Conservation (phyloP, 2,113 vertebrate species). For the Emydura subglobosa region DNA sequence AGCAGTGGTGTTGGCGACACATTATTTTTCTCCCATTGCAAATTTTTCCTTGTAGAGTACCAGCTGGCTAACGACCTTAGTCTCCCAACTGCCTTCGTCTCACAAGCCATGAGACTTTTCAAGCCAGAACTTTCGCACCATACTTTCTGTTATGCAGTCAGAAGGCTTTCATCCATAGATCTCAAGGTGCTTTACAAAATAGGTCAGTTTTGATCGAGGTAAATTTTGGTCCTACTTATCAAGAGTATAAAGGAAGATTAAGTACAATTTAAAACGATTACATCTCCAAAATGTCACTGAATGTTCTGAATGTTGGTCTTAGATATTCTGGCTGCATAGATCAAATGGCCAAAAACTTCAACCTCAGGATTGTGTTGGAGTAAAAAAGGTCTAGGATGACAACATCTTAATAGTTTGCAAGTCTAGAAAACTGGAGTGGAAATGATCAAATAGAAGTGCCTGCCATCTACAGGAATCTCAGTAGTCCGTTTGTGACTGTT, state of each 20-base stretch:
- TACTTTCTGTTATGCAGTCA: no score
- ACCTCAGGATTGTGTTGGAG: neutral
- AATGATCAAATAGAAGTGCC: neutral
- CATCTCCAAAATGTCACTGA: neutral
- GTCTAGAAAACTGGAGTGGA: neutral
- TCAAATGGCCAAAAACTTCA: neutral
- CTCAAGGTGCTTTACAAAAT: neutral
- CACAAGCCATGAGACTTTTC: neutral
- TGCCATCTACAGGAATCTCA: no score
- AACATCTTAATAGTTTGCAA: neutral
- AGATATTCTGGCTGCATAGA: neutral
- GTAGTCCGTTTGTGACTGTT: neutral
- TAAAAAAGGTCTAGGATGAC: neutral
- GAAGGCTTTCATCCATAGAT: neutral
- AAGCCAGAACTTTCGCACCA: neutral
- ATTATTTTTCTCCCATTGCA: neutral
- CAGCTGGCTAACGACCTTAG: neutral
- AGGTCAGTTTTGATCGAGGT: neutral
- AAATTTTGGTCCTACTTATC: neutral
- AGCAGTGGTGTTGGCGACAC: neutral
- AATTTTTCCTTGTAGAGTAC: neutral
- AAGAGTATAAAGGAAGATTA: neutral
- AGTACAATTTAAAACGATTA: neutral
- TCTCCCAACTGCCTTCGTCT: neutral
- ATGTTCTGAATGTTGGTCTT: neutral